A percentile compares a stretch with the other conserved stretches of the same genome.
Evolutionary conservation across 2,797 vertebrate genomes (phyloP).

Genomic region (Enteromius trimaculatus): DNA sequence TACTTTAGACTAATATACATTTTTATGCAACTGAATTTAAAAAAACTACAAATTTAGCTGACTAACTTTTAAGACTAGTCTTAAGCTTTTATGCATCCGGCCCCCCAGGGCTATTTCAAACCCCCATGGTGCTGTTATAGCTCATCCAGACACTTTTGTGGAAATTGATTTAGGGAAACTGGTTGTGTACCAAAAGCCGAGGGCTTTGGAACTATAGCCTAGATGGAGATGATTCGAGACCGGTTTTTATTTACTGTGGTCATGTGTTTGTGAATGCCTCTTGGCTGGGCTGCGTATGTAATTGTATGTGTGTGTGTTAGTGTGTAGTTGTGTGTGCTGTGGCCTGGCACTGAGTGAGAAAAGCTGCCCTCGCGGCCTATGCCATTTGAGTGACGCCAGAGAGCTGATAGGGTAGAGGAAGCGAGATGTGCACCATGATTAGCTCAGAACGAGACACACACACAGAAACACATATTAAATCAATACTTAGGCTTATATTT

Average conservation of each 20-base stretch:
- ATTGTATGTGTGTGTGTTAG: not conserved
- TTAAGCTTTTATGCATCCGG: no score
- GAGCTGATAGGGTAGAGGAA: constrained; percentile 58
- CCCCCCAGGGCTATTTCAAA: not conserved
- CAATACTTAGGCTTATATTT: not conserved
- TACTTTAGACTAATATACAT: no score
- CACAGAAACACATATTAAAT: constrained; percentile 16
- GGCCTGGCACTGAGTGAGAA: constrained; percentile 38
- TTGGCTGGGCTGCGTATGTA: constrained; percentile 4
- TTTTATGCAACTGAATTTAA: no score
- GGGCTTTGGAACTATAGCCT: not conserved
- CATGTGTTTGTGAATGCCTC: constrained; percentile 26
- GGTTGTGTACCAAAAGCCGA: not conserved
- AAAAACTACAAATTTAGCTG: no score
- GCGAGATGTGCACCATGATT: constrained; percentile 52
- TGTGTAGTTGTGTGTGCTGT: constrained; percentile 37
- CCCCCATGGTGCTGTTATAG: constrained; percentile 15
- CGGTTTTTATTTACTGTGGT: constrained; percentile 23
- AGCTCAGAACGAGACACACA: constrained; percentile 29
- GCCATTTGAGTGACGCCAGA: constrained; percentile 47
- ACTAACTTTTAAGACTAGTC: no score
- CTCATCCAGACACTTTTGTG: constrained; percentile 21
- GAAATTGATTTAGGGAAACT: constrained; percentile 25
- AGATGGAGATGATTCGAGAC: constrained; percentile 36
- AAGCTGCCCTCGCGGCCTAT: constrained; percentile 35